Percentiles rank a stretch among this genome's conserved stretches.
Conservation (phyloP, 2,113 vertebrate genomes). For the Dinomys branickii region DNA sequence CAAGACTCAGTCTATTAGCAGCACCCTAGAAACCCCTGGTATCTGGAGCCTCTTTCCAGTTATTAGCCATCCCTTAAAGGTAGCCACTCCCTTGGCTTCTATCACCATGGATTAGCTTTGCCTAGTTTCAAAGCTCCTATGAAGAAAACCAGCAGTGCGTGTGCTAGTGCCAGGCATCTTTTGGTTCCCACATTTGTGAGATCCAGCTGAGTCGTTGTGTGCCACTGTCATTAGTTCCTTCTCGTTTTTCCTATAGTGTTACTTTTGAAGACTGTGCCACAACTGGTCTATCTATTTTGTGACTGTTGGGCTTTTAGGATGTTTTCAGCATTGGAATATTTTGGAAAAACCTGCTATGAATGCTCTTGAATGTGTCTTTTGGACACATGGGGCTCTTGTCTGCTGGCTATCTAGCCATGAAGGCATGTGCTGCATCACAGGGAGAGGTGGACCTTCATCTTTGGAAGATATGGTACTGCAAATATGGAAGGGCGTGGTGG, state of each 20-base stretch:
- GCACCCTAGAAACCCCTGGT: background rate
- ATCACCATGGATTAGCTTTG: background rate
- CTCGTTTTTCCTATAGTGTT: background rate
- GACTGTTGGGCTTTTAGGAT: background rate
- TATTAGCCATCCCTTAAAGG: background rate
- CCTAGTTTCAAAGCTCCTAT: background rate
- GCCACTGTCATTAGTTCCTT: background rate
- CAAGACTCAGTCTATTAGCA: background rate
- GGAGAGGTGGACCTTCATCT: background rate
- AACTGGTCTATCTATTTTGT: fast-evolving
- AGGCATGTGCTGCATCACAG: background rate
- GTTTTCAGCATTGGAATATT: background rate
- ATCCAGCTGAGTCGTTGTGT: background rate
- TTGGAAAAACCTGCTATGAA: background rate
- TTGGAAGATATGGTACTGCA: background rate
- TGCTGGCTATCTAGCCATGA: background rate
- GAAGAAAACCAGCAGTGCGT: background rate
- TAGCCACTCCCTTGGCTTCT: background rate
- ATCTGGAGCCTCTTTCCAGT: background rate
- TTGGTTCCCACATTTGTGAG: background rate
- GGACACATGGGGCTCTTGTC: background rate
- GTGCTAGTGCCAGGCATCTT: background rate
- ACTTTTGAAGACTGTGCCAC: fast-evolving
- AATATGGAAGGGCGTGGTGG: background rate
- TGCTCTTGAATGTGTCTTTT: background rate